Evolutionary conservation across 2,113 vertebrate genomes (phyloP).

Genomic region (Sigmodon hispidus): DNA sequence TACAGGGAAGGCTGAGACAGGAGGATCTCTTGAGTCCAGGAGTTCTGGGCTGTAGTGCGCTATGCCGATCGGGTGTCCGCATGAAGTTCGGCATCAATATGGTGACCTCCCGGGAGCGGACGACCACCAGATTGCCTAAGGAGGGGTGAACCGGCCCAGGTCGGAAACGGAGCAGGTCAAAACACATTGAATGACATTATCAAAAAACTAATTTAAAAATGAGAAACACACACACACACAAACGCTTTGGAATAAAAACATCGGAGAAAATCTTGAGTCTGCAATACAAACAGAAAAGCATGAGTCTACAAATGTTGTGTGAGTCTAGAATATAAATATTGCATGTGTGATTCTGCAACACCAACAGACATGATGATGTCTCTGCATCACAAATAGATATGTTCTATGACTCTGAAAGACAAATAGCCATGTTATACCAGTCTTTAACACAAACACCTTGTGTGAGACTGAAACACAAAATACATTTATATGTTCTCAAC

Average conservation of each 20-base stretch:
- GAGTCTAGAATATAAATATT: neutral
- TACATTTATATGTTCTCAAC: neutral
- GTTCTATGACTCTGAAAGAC: neutral
- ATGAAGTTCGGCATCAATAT: no score
- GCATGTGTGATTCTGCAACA: neutral
- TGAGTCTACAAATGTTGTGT: neutral
- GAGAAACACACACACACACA: neutral
- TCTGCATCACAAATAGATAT: neutral
- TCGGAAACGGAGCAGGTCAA: no score
- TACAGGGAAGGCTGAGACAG: no score
- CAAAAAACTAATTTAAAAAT: neutral
- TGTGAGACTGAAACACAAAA: neutral
- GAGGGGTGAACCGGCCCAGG: no score
- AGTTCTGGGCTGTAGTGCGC: no score
- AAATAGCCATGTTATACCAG: neutral
- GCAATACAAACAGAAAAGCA: neutral
- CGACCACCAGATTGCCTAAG: no score
- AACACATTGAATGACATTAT: neutral
- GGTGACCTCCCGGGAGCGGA: no score
- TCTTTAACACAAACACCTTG: neutral
- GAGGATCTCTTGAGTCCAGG: no score
- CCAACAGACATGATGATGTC: neutral
- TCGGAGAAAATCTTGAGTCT: neutral
- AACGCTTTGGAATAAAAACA: neutral
- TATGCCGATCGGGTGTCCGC: no score